Evolutionary conservation across 2,113 vertebrate genomes (phyloP).

Genomic region (Phalacrocorax carbo): DNA sequence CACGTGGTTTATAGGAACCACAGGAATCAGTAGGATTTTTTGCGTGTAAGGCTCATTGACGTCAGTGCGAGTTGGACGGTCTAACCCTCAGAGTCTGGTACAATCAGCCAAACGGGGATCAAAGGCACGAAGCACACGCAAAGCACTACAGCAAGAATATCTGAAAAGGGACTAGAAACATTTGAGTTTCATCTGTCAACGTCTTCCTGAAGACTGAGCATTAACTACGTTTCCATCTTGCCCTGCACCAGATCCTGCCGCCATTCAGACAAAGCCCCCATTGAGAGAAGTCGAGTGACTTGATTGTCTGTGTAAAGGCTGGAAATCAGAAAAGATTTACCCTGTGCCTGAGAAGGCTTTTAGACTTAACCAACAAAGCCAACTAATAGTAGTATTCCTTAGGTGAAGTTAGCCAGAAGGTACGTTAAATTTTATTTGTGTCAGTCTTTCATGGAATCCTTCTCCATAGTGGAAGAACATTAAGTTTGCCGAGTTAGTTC

Average conservation of each 20-base stretch:
- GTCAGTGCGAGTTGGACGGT: neutral
- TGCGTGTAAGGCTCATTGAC: neutral
- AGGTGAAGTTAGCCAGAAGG: neutral
- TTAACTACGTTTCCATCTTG: neutral
- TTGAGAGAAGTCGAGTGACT: neutral
- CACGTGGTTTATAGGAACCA: neutral
- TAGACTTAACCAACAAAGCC: neutral
- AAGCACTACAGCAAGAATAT: neutral
- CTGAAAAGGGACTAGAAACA: slow-evolving; percentile 28
- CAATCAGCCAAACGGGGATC: neutral
- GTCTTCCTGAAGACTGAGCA: neutral
- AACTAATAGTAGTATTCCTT: neutral
- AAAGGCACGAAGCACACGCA: slow-evolving; percentile 22
- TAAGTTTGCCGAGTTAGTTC: neutral
- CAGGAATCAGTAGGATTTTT: slow-evolving; percentile 8
- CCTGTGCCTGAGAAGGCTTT: neutral
- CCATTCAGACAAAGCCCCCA: neutral
- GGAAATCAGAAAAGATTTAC: neutral
- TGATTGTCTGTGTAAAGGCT: neutral
- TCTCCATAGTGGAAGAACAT: neutral
- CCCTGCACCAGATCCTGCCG: neutral
- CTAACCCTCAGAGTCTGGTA: neutral
- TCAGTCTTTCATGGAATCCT: neutral
- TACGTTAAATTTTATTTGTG: neutral
- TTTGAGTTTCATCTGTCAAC: slow-evolving; percentile 33